Base-by-base conservation (phyloP, 2,797 vertebrate genomes). In the Galaxias olidus region DNA sequence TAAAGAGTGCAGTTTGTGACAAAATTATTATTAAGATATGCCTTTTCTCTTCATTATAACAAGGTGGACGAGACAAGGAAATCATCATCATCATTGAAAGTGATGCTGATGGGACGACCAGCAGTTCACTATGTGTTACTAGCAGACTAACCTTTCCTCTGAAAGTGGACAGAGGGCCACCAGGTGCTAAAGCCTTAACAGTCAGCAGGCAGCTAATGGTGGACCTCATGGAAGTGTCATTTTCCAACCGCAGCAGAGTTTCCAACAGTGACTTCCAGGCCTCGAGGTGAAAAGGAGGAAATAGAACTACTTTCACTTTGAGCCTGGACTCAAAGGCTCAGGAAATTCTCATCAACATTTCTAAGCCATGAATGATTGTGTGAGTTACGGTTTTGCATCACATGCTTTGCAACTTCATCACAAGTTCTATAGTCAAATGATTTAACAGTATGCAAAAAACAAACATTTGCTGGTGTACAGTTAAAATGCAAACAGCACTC, bases 1-100 rank as follows among this genome's bases (percentile, higher is more conserved):
- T 87, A 76, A 59, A 62, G 86, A 93, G 93, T 93, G 92, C 89
- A 91, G 90, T 96, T 94, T 94, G 92, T 93, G 93, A 94, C 90
- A 90, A 92, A 86, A 96, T 96, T 94, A 87, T 92, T 90, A 93
- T 92, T 92, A 74, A 76, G 55, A 65, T 66, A 84, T 73, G 71
- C 73, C 75, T 63, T 20, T 15, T 72, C 15, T 61, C 62, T 68
- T 61, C 64, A 47, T 81, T 73, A 85, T 81, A 77, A 83, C 69
- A 10, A n/a, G 30, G 61, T 54, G 41, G 55, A 67, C 49, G 76
- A 69, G 66, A 64, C 55, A 61, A 56, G 54, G n/a, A n/a, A n/a
- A n/a, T n/a, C n/a, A n/a, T n/a, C n/a, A n/a, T n/a, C n/a, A n/a
- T n/a, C n/a, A n/a, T n/a, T n/a, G 84, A 87, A 80, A 66, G 81